phyloP scores from a whole-genome alignment of 2,113 vertebrate genomes.

The Dasyurus viverrinus region DNA sequence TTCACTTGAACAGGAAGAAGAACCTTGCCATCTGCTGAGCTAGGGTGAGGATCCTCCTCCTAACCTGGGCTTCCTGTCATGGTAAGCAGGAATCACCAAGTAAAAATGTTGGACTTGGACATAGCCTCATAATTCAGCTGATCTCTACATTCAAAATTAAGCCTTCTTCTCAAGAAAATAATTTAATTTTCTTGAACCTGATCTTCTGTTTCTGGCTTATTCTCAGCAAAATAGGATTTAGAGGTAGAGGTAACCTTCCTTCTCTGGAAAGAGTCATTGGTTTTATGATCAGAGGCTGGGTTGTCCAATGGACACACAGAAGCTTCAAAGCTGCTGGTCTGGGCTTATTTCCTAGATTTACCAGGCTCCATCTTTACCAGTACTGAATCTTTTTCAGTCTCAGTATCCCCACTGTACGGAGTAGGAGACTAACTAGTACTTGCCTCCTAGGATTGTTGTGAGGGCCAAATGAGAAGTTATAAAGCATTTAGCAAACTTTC shows the following conservation, averaged over 20 bases:
- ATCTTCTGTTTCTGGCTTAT: background rate
- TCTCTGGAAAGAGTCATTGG: background rate
- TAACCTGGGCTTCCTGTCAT: slow-evolving; percentile 84
- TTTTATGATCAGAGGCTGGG: background rate
- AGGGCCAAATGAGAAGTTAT: background rate
- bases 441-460: background rate
- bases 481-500: background rate
- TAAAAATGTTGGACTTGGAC: slow-evolving; percentile 7
- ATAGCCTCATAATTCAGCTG: background rate
- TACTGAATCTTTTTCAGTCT: background rate
- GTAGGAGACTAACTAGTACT: background rate
- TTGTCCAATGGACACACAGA: background rate
- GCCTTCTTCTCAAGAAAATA: slow-evolving; percentile 25
- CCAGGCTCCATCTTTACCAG: background rate
- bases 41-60: slow-evolving; percentile 79
- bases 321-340: background rate
- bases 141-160: slow-evolving; percentile 10
- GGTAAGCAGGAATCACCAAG: slow-evolving; percentile 77
- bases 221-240: background rate
- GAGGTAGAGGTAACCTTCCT: background rate
- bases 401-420: no score
- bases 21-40: slow-evolving; percentile 63
- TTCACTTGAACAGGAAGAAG: slow-evolving; percentile 72
- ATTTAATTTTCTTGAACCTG: slow-evolving; percentile 34
- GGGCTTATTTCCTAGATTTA: background rate